phyloP scores from a whole-genome alignment of 2,888 invertebrate species.

The Drosophila atroscutellata region DNA sequence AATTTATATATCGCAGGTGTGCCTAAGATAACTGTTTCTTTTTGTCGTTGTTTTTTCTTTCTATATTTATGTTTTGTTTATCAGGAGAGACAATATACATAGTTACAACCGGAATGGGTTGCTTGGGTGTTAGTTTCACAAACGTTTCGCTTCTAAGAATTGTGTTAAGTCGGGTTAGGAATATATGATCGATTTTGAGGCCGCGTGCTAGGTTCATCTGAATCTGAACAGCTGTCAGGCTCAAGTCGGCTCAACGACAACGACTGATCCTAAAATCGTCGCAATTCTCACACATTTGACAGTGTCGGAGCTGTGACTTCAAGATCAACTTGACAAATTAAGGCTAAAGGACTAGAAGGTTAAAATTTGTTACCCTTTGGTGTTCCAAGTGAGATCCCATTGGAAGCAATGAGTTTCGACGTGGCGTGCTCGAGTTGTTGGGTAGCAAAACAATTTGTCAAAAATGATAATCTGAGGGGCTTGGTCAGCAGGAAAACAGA shows the following conservation, averaged over 20 bases:
- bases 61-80: too few species aligned
- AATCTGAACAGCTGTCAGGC: neutral
- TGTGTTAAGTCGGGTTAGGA: neutral
- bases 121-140: too few species aligned
- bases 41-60: too few species aligned
- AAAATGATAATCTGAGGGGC: conserved; percentile 77
- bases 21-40: too few species aligned
- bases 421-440: conserved; percentile 13
- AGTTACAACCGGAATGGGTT: too few species aligned
- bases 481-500: conserved; percentile 31
- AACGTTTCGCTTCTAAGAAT: too few species aligned
- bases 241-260: neutral
- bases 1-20: too few species aligned
- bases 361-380: neutral
- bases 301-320: neutral
- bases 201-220: neutral
- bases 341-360: neutral
- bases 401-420: neutral
- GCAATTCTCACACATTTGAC: neutral
- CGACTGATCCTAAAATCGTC: neutral
- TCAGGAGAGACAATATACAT: too few species aligned
- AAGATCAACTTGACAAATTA: neutral
- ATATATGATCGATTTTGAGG: neutral
- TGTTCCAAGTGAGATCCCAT: neutral
- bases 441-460: conserved; percentile 69